These are phyloP conservation scores for Noctua janthina DNA, from an alignment of 2,888 invertebrate species.

Conservation along the genomic window DNA sequence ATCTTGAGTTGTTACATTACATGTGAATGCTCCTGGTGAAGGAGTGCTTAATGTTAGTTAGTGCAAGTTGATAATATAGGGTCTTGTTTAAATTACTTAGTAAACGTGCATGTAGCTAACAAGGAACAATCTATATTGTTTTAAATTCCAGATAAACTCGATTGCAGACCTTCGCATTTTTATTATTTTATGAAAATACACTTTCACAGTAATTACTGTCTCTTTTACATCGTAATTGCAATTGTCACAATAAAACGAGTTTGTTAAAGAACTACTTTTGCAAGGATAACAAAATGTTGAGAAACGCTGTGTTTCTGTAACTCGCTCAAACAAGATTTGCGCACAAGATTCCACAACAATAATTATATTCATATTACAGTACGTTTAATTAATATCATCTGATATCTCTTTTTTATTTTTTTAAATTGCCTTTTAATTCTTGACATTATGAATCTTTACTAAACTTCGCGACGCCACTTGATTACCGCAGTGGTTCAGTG, in stretches of 20 bases:
- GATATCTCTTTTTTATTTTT: background rate
- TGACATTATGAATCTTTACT: background rate
- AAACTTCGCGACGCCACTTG: background rate
- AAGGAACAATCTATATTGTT: background rate
- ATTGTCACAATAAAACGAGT: conserved; percentile 9
- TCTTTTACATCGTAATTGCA: background rate
- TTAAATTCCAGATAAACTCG: background rate
- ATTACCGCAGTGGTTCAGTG: background rate
- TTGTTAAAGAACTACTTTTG: background rate
- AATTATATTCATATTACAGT: background rate
- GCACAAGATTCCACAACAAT: background rate
- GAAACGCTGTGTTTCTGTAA: conserved; percentile 31
- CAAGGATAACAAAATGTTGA: conserved; percentile 53
- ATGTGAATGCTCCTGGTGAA: no score
- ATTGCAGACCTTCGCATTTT: background rate
- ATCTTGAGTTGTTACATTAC: no score
- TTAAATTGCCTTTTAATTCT: background rate
- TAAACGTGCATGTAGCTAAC: background rate
- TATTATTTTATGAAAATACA: background rate
- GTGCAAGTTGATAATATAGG: background rate
- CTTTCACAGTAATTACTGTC: background rate
- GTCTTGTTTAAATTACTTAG: background rate
- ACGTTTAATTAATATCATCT: background rate
- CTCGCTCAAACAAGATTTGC: background rate
- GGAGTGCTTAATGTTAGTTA: background rate